A percentile compares a stretch with the other conserved stretches of the same genome.
phyloP scores from a whole-genome alignment of 2,888 invertebrate genomes.

The Agrenia bidenticulata region DNA sequence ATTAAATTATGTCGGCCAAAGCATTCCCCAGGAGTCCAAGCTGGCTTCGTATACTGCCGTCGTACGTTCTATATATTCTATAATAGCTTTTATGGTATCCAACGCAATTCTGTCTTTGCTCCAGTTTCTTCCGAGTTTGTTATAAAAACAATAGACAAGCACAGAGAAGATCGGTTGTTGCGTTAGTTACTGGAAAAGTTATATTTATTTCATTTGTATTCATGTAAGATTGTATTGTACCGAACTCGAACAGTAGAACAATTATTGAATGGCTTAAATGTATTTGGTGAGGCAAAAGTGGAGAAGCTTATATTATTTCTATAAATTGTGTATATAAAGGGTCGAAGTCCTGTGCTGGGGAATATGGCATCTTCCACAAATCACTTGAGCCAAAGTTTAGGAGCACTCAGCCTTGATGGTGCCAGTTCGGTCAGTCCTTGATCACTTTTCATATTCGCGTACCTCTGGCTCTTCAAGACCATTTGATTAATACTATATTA shows the following conservation, averaged over 20 bases:
- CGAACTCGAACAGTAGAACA: too few species aligned
- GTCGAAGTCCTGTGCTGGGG: slow-evolving; percentile 23
- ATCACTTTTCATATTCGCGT: neutral
- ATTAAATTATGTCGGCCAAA: slow-evolving; percentile 19
- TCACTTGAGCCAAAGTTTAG: slow-evolving; percentile 19
- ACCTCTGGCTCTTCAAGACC: too few species aligned
- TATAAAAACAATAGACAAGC: too few species aligned
- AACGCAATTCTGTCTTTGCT: too few species aligned
- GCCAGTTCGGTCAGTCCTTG: slow-evolving; percentile 11
- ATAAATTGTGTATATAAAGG: slow-evolving; percentile 7
- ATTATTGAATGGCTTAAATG: too few species aligned
- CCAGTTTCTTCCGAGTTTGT: too few species aligned
- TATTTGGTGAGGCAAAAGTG: too few species aligned
- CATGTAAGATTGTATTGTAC: neutral
- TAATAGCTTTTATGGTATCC: neutral
- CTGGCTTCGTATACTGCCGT: slow-evolving; percentile 69
- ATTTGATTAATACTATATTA: too few species aligned
- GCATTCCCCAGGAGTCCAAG: slow-evolving; percentile 80
- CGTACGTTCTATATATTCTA: slow-evolving; percentile 3
- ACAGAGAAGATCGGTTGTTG: too few species aligned
- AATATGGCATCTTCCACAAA: neutral
- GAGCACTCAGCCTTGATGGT: slow-evolving; percentile 16
- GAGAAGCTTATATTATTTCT: neutral
- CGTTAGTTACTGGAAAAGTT: neutral
- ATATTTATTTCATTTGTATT: neutral